Evolutionary conservation across 2,888 invertebrate species (phyloP).

Genomic region (Caenorhabditis zanzibari): DNA sequence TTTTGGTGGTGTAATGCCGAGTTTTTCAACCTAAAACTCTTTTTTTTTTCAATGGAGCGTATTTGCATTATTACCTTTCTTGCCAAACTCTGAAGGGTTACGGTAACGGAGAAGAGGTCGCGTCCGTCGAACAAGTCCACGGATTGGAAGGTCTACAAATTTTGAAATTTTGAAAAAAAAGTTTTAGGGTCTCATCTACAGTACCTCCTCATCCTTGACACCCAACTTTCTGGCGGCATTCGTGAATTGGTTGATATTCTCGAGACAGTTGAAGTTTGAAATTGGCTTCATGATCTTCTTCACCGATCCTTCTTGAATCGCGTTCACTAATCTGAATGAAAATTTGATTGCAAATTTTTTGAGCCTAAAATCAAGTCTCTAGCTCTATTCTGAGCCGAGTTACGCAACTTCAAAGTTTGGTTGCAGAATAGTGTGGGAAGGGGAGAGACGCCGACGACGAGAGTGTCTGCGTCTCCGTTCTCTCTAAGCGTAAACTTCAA

Average conservation of each 20-base stretch:
- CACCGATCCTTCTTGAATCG: slow-evolving; percentile 90
- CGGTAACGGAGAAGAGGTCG: slow-evolving; percentile 92
- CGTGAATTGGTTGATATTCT: slow-evolving; percentile 96
- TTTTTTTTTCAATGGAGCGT: slow-evolving; percentile 39
- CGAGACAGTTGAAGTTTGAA: slow-evolving; percentile 98
- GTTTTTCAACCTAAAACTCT: slow-evolving; percentile 64
- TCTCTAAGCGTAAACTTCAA: too few species aligned
- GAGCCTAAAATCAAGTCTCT: not conserved
- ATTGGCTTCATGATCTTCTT: slow-evolving; percentile 94
- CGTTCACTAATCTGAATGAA: slow-evolving; percentile 89
- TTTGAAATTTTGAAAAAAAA: not conserved
- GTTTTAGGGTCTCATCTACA: not conserved
- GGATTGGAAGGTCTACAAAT: slow-evolving; percentile 91
- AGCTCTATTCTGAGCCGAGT: too few species aligned
- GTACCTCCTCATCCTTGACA: slow-evolving; percentile 88
- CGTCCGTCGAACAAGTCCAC: slow-evolving; percentile 97
- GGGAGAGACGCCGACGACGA: too few species aligned
- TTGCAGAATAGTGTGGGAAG: too few species aligned
- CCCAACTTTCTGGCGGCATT: slow-evolving; percentile 91
- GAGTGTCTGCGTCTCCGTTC: too few species aligned
- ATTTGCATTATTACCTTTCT: slow-evolving; percentile 69
- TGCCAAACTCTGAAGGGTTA: slow-evolving; percentile 80
- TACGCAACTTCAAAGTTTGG: too few species aligned
- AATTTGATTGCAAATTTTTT: too few species aligned
- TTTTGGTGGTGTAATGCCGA: slow-evolving; percentile 75